Base-by-base conservation (phyloP, 2,113 vertebrate genomes). In the Thamnaconus septentrionalis region DNA sequence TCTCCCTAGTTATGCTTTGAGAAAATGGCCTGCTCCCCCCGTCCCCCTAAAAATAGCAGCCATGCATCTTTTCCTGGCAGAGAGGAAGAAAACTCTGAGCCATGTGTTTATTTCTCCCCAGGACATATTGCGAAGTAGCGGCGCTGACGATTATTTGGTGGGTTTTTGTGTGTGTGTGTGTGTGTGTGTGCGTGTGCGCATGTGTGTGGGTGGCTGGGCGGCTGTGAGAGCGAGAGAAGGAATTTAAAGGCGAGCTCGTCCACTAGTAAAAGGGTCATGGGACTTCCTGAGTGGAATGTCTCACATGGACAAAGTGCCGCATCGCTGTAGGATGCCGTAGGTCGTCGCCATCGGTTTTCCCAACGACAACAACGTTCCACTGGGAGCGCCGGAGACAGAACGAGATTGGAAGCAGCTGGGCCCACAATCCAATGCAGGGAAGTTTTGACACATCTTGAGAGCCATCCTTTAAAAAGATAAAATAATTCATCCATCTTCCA, bases 211-310 rank as follows among this genome's bases (percentile, higher is more conserved):
- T 48, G 47, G 48, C 3, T 31, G 60, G 53, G 76, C 59, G 73
- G 61, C n/a, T 53, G 62, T 62, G 73, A 63, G 70, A 69, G 64
- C 18, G 52, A 59, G 55, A 5, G 54, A 53, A 76, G 56, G 66
- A 67, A 73, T 75, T 63, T 72, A 40, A 64, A 51, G 8, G 5
- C 39, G 41, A 3, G 6, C 54, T 43, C 79, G 63, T 69, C 52
- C 66, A 80, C 53, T 72, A 54, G 64, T 76, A 73, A 74, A 77
- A 84, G 56, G 86, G 86, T 88, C 86, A 84, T 87, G 86, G 60
- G 82, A 90, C 83, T 90, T 87, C 86, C 83, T 87, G 80, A 66
- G 67, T 70, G 52, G 54, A 61, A 48, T 64, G 70, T 52, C 62
- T 87, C 79, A 75, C 81, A 87, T 59, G 56, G 62, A 68, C 55